Evolutionary conservation across 2,888 invertebrate species (phyloP).

Genomic region (Macaria liturata): DNA sequence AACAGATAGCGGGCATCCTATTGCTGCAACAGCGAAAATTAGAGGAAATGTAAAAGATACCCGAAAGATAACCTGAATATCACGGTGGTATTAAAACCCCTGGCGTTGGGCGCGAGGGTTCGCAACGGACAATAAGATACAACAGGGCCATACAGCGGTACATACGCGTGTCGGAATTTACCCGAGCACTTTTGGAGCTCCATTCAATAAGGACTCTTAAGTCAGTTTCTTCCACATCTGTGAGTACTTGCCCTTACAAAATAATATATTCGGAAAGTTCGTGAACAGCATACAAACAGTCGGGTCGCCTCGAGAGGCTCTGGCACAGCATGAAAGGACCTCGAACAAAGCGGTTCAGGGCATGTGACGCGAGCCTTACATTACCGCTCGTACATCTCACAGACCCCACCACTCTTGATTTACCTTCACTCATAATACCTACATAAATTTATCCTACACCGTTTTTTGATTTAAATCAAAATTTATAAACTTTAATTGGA

Average conservation of each 20-base stretch:
- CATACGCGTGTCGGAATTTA: conserved; percentile 51
- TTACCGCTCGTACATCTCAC: conserved; percentile 28
- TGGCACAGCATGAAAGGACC: conserved; percentile 62
- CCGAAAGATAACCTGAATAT: conserved; percentile 1
- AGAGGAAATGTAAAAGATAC: background rate
- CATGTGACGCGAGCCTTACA: conserved; percentile 55
- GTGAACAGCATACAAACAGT: conserved; percentile 77
- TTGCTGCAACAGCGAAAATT: background rate
- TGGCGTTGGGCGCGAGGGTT: background rate
- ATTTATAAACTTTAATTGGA: conserved; percentile 38
- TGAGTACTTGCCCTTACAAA: conserved; percentile 58
- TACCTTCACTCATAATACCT: conserved; percentile 18
- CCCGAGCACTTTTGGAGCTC: conserved; percentile 56
- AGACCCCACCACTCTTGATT: conserved; percentile 34
- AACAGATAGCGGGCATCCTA: too few species aligned
- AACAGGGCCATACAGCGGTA: conserved; percentile 37
- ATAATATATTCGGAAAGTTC: conserved; percentile 78
- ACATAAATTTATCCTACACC: conserved; percentile 12
- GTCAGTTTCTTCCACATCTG: conserved; percentile 71
- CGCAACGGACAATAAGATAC: conserved; percentile 38
- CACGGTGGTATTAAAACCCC: conserved; percentile 3
- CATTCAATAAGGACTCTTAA: conserved; percentile 70
- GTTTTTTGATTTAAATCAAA: conserved; percentile 32
- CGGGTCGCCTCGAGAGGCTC: conserved; percentile 60
- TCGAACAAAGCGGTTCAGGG: conserved; percentile 62